These are phyloP conservation scores for Promerops cafer DNA, from an alignment of 2,113 vertebrate species.

Conservation along the genomic window DNA sequence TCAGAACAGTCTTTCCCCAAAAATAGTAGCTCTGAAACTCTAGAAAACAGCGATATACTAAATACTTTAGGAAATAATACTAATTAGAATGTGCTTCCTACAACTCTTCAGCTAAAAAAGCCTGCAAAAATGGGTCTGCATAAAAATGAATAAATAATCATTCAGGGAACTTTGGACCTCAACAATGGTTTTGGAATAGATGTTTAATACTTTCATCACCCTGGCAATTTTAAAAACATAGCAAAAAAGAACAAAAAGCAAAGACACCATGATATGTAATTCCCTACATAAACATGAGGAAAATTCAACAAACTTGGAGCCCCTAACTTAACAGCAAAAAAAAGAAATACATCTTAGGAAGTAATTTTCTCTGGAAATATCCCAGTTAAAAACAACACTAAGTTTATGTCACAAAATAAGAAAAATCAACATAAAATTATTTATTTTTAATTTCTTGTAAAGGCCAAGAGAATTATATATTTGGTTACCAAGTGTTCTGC, in stretches of 20 bases:
- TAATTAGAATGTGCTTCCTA: background rate
- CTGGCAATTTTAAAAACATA: background rate
- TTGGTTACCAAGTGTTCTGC: constrained; percentile 14
- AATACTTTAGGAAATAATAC: background rate
- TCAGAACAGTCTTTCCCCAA: background rate
- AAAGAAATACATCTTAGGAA: constrained; percentile 3
- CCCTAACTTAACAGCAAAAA: background rate
- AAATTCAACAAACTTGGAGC: background rate
- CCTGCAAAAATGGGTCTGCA: background rate
- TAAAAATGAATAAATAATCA: background rate
- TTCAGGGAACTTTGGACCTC: background rate
- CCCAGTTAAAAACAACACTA: background rate
- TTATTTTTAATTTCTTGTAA: background rate
- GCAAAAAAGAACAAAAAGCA: background rate
- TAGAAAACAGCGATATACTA: background rate
- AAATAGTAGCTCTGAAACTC: background rate
- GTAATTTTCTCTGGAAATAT: background rate
- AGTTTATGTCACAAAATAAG: background rate
- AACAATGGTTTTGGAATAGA: background rate
- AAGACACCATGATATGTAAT: background rate
- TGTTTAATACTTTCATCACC: background rate
- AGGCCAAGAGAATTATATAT: background rate
- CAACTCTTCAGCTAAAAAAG: background rate
- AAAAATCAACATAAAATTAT: background rate
- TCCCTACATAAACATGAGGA: background rate